Base-by-base conservation (phyloP, 2,797 vertebrate genomes). In the Sebastes steindachneri region DNA sequence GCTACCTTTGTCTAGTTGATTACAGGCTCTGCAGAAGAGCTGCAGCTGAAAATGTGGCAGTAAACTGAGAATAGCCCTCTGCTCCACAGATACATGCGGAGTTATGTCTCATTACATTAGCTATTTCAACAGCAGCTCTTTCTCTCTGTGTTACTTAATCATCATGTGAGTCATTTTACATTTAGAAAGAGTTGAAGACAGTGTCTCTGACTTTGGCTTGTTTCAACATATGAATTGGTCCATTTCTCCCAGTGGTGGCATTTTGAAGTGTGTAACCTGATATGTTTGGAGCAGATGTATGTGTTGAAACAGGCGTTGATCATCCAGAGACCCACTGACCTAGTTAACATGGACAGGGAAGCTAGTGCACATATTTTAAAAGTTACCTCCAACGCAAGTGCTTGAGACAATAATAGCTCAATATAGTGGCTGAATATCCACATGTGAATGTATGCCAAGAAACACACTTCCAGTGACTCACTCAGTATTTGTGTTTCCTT, bases 401-500 rank as follows among this genome's bases (percentile, higher is more conserved):
- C 55, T 45, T 14, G 3, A 77, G n/a, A 41, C 25, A 59, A 14
- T 14, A 59, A 67, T 35, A 37, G 29, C 59, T 35, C 26, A 5
- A 14, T 7, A 37, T 7, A 37, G 48, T 57, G 54, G 45, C 21
- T 51, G 9, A 48, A 75, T 57, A 48, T 26, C 58, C 33, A 65
- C 19, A 65, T 72, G 26, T 57, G 29, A 31, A 67, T 41, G 11
- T 23, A n/a, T 3, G 41, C 29, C 35, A 72, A 64, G 25, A 68
- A 54, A 65, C 54, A 79, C 72, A 79, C n/a, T 15, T 31, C 19
- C 21, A 51, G 28, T 73, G 35, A 77, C 67, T 74, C 64, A 77
- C 8, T 60, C 2, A 7, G 6, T 65, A 8, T 82, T 82, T 69
- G 9, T 72, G 33, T 75, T 79, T 84, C 58, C 59, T 89, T 88